Evolutionary conservation across 2,797 vertebrate genomes (phyloP), one percentile per base, ranked within the genome.

Genomic region (Orientallactaga sibirica): DNA sequence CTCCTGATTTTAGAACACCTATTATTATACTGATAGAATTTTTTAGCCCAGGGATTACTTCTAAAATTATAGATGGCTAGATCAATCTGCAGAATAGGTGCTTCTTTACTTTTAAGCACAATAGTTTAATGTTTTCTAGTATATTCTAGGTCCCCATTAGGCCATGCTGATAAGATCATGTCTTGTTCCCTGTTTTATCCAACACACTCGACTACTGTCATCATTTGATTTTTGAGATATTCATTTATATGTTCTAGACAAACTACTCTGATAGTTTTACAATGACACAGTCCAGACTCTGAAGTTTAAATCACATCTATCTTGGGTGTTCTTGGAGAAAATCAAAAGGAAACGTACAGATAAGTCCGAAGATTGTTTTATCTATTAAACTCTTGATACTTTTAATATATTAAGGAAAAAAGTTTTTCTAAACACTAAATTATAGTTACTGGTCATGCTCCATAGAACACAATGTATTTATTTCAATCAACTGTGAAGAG

Each of bases 321-420:
- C 5, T n/a, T 77, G 9, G 19, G 5, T 88, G 94, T 95, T 64
- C 58, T 37, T 62, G 48, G 27, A 92, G 19, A 80, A 92, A 87
- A 92, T 4, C n/a, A 74, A 86, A 37, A 90, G 82, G 20, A 81
- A 20, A 43, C 14, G 18, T 89, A 19, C 91, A 15, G 7, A 41
- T 18, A 58, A 55, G 73, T 78, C 19, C 55, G 10, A 33, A 83
- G 75, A 73, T 75, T 83, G 43, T 78, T 81, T 78, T 74, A 14
- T 74, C 25, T 67, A 27, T 78, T 80, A 88, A 91, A 74, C 80
- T 43, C 61, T 74, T 92, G 68, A 76, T 61, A 79, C 52, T 74
- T 67, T 90, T 75, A 37, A 90, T 82, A 2, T 58, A 24, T 75
- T 93, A 66, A 77, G 84, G 11, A 86, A 90, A 90, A 96, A 92